Conservation (phyloP, 2,888 invertebrate genomes). For the Plagiodera versicolora region DNA sequence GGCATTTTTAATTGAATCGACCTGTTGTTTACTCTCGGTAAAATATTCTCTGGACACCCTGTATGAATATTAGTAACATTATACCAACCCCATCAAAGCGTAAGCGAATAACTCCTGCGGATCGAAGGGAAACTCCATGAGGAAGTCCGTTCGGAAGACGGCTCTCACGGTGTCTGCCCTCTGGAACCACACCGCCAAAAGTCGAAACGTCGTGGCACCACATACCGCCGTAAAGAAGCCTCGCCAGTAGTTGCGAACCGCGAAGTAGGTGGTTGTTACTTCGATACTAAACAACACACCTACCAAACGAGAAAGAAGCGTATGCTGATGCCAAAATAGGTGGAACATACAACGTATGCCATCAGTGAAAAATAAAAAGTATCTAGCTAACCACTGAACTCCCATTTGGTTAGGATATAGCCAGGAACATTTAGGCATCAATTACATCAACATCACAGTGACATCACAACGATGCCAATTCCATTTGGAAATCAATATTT, state of each 20-base stretch:
- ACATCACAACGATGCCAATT: too few species aligned
- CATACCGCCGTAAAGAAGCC: slow-evolving; percentile 98
- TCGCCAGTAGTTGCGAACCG: slow-evolving; percentile 97
- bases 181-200: slow-evolving; percentile 93
- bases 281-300: slow-evolving; percentile 98
- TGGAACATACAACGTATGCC: too few species aligned
- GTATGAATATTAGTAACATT: not conserved
- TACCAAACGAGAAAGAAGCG: slow-evolving; percentile 49
- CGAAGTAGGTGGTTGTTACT: slow-evolving; percentile 98
- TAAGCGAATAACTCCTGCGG: slow-evolving; percentile 96
- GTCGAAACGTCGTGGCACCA: slow-evolving; percentile 92
- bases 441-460: too few species aligned
- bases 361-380: too few species aligned
- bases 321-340: too few species aligned
- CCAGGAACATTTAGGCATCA: too few species aligned
- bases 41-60: not conserved
- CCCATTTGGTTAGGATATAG: too few species aligned
- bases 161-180: slow-evolving; percentile 93
- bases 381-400: too few species aligned
- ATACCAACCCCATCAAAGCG: slow-evolving; percentile 81
- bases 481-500: too few species aligned
- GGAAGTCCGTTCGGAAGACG: slow-evolving; percentile 88
- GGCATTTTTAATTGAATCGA: not conserved
- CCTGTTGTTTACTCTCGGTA: not conserved
- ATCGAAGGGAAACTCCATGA: slow-evolving; percentile 95